Conservation (phyloP, 2,888 invertebrate species). For the Scelioninae gen. 2 region DNA sequence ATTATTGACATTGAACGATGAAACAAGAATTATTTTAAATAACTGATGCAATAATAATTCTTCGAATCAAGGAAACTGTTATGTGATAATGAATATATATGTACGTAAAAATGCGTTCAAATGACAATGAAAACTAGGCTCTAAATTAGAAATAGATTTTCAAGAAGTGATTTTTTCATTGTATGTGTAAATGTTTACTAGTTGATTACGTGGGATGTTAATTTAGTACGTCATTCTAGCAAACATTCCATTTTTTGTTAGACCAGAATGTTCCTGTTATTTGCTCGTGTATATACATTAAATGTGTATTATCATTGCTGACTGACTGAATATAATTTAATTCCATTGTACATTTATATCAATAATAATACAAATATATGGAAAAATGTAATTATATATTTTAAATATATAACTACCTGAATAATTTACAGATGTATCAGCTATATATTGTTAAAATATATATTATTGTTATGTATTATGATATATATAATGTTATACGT, state of each 20-base stretch:
- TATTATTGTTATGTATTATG: conserved; percentile 29
- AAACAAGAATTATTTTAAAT: conserved; percentile 13
- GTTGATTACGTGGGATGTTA: conserved; percentile 2
- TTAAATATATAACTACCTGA: conserved; percentile 44
- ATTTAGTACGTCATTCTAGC: conserved; percentile 5
- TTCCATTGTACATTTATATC: conserved; percentile 33
- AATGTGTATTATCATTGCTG: conserved; percentile 36
- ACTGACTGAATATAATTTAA: conserved; percentile 47
- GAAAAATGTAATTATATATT: conserved; percentile 41
- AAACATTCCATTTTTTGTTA: conserved; percentile 13
- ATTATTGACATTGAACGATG: neutral
- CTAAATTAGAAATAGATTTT: conserved; percentile 7
- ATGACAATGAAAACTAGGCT: conserved; percentile 21
- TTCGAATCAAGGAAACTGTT: conserved; percentile 24
- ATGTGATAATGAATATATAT: conserved; percentile 28
- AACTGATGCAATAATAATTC: conserved; percentile 29
- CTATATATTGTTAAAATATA: conserved; percentile 41
- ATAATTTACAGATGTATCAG: conserved; percentile 33
- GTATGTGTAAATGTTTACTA: neutral
- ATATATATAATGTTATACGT: conserved; percentile 44
- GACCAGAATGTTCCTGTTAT: neutral
- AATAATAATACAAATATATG: conserved; percentile 23
- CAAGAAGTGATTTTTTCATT: conserved; percentile 1
- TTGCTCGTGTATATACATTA: conserved; percentile 29
- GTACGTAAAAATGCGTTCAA: neutral